Percentiles rank a stretch among this genome's conserved stretches.
These are phyloP conservation scores for Philonicus albiceps DNA, from an alignment of 2,888 invertebrate species.

Conservation along the genomic window DNA sequence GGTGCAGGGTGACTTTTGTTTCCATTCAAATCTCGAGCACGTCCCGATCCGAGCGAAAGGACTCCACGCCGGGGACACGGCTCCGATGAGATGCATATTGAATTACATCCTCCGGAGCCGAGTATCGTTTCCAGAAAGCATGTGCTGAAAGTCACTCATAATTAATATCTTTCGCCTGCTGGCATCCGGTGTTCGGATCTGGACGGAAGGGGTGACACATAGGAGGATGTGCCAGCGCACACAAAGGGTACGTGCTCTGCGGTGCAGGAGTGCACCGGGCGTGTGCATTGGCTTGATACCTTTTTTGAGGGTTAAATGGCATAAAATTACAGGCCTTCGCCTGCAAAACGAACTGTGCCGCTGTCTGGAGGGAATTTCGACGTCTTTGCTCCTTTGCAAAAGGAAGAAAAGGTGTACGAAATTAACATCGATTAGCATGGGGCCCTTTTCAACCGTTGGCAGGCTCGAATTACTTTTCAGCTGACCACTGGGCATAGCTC, in stretches of 20 bases:
- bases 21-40: not conserved
- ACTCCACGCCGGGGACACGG: not conserved
- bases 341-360: not conserved
- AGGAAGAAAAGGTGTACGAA: not conserved
- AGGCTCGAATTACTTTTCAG: not conserved
- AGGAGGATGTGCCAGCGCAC: not conserved
- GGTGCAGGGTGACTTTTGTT: not conserved
- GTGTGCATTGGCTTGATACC: not conserved
- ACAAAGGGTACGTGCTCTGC: not conserved
- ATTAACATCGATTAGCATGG: not conserved
- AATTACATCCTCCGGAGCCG: not conserved
- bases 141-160: slow-evolving; percentile 2
- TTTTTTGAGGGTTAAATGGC: not conserved
- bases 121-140: not conserved
- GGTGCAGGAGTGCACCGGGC: not conserved
- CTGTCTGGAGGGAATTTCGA: not conserved
- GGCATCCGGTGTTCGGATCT: not conserved
- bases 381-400: not conserved
- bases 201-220: not conserved
- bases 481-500: not conserved
- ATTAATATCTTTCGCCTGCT: slow-evolving; percentile 9
- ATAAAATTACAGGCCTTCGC: not conserved
- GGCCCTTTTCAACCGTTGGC: not conserved
- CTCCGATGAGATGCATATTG: not conserved
- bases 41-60: not conserved